phyloP scores from a whole-genome alignment of 2,888 invertebrate genomes.

The Eugnorisma glareosa region DNA sequence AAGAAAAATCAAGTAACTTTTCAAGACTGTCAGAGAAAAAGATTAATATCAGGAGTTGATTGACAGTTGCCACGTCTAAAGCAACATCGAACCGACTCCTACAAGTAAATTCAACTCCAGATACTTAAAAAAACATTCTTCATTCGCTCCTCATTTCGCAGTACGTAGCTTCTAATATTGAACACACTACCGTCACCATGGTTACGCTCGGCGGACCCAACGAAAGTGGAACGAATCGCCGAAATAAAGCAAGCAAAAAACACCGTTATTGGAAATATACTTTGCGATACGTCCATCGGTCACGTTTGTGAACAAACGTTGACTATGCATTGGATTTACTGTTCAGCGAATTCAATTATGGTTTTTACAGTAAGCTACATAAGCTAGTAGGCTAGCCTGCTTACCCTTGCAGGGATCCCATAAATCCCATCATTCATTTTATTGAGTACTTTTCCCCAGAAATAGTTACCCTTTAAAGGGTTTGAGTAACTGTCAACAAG shows the following conservation, averaged over 20 bases:
- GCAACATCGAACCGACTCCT: neutral
- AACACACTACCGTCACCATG: constrained; percentile 81
- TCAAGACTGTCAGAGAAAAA: neutral
- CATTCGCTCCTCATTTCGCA: constrained; percentile 56
- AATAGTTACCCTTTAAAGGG: neutral
- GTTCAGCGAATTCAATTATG: constrained; percentile 19
- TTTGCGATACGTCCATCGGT: constrained; percentile 56
- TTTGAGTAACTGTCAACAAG: neutral
- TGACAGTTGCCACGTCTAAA: constrained; percentile 30
- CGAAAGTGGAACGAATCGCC: constrained; percentile 86
- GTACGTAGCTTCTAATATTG: constrained; percentile 73
- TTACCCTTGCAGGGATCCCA: neutral
- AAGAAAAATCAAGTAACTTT: constrained; percentile 3
- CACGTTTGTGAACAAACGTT: constrained; percentile 42
- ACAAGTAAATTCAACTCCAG: constrained; percentile 24
- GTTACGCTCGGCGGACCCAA: constrained; percentile 80
- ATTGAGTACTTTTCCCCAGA: neutral
- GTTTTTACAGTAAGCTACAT: neutral
- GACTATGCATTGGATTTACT: constrained; percentile 4
- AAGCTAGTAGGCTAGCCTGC: no score
- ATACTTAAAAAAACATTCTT: constrained; percentile 22
- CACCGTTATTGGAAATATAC: constrained; percentile 75
- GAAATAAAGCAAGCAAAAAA: constrained; percentile 76
- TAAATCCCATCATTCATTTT: neutral
- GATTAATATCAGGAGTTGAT: constrained; percentile 6